A percentile compares a stretch with the other conserved stretches of the same genome.
phyloP scores from a whole-genome alignment of 1,140 invertebrate genomes.

The Orchesella cincta region DNA sequence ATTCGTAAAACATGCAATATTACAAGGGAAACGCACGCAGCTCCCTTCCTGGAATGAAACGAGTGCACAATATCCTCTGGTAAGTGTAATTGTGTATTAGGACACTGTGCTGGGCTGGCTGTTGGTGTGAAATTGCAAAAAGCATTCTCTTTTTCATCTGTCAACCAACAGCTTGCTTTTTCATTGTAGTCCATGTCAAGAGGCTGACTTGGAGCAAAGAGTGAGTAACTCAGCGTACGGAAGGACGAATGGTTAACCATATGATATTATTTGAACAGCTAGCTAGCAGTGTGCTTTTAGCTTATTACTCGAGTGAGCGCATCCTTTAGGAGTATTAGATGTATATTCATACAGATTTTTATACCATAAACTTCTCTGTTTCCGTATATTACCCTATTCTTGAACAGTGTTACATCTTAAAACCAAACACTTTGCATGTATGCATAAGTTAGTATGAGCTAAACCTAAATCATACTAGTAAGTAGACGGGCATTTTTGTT shows the following conservation, averaged over 20 bases:
- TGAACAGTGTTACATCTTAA: not conserved
- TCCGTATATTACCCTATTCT: not conserved
- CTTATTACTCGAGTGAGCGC: not conserved
- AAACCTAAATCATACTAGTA: not conserved
- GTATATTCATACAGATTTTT: not conserved
- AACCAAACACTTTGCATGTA: not conserved
- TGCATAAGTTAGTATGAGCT: not conserved
- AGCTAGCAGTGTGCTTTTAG: not conserved
- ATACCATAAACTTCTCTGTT: not conserved
- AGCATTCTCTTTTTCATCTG: conserved; percentile 5
- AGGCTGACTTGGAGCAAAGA: not conserved
- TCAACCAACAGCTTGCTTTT: not conserved
- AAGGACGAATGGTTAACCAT: not conserved
- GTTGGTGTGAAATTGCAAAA: not conserved
- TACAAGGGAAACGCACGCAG: not conserved
- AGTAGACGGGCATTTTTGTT: not conserved
- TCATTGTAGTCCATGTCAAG: not conserved
- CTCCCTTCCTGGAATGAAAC: not conserved
- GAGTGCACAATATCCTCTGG: not conserved
- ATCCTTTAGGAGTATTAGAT: not conserved
- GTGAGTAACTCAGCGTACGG: not conserved
- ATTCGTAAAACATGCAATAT: not conserved
- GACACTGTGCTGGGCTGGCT: not conserved
- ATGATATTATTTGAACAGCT: not conserved
- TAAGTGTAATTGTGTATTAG: not conserved